Evolutionary conservation across 2,113 vertebrate species (phyloP).

Genomic region (Limnothrissa miodon): DNA sequence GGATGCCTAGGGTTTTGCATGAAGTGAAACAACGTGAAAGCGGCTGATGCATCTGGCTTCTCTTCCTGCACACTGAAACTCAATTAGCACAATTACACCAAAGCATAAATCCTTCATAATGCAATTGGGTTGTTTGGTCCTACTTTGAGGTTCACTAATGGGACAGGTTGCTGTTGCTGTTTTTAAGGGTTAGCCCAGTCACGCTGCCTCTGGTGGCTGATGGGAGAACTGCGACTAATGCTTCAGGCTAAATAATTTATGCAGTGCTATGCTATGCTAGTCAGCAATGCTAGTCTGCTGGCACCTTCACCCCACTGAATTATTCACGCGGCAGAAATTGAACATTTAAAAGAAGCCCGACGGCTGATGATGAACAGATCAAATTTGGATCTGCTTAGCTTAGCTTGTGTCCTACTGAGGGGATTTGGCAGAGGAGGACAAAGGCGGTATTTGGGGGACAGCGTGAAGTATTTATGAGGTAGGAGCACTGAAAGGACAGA

Average conservation of each 20-base stretch:
- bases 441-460: not conserved
- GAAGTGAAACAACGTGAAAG: too few species aligned
- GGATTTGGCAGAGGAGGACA: not conserved
- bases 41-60: too few species aligned
- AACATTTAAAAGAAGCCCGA: slow-evolving; percentile 59
- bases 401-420: slow-evolving; percentile 14
- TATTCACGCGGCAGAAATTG: slow-evolving; percentile 69
- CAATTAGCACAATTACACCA: too few species aligned
- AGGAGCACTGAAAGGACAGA: not conserved
- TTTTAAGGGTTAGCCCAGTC: not conserved
- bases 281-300: slow-evolving; percentile 64
- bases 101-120: too few species aligned
- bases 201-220: not conserved
- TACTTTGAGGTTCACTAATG: too few species aligned
- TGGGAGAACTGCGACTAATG: not conserved
- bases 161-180: not conserved
- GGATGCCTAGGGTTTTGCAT: too few species aligned
- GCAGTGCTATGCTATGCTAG: too few species aligned
- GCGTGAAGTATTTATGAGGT: slow-evolving; percentile 43
- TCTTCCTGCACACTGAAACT: too few species aligned
- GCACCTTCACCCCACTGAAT: slow-evolving; percentile 63
- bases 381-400: slow-evolving; percentile 45
- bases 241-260: slow-evolving; percentile 60
- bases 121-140: too few species aligned
- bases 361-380: slow-evolving; percentile 35